These are phyloP conservation scores for Drosophila formosana DNA, from an alignment of 2,888 invertebrate genomes.

Conservation along the genomic window DNA sequence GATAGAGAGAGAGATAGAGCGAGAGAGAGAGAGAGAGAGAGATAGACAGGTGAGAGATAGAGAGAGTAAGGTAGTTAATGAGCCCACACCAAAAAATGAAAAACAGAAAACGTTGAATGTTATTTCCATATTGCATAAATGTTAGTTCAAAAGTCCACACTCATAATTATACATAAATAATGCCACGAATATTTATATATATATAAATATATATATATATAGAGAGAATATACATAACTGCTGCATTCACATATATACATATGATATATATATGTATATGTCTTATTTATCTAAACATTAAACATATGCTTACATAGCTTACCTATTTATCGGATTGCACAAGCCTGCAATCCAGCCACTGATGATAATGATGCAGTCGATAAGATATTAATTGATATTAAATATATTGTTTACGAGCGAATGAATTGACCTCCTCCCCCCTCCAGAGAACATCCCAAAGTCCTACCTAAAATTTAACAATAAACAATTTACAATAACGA, in stretches of 20 bases:
- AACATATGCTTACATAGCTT: conserved; percentile 44
- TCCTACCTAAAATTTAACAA: conserved; percentile 17
- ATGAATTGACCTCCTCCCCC: neutral
- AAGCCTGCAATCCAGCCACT: neutral
- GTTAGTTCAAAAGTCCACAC: conserved; percentile 60
- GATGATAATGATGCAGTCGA: conserved; percentile 19
- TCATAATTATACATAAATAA: conserved; percentile 38
- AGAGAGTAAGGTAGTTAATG: conserved; percentile 22
- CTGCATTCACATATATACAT: conserved; percentile 7
- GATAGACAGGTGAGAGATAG: conserved; percentile 7
- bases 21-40: neutral
- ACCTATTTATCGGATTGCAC: conserved; percentile 23
- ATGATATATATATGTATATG: conserved; percentile 10
- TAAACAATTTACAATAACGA: neutral
- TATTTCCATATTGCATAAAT: conserved; percentile 67
- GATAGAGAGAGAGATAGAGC: neutral
- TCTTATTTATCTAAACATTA: conserved; percentile 32
- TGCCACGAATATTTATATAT: conserved; percentile 20
- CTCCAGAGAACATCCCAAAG: neutral
- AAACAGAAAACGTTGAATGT: conserved; percentile 43
- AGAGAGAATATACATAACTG: conserved; percentile 5
- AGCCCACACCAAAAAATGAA: conserved; percentile 51
- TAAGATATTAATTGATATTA: conserved; percentile 35
- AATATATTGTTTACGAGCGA: conserved; percentile 16
- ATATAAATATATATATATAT: conserved; percentile 12